A percentile compares a stretch with the other conserved stretches of the same genome.
phyloP scores from a whole-genome alignment of 2,797 vertebrate species.

The Pygocentrus nattereri region DNA sequence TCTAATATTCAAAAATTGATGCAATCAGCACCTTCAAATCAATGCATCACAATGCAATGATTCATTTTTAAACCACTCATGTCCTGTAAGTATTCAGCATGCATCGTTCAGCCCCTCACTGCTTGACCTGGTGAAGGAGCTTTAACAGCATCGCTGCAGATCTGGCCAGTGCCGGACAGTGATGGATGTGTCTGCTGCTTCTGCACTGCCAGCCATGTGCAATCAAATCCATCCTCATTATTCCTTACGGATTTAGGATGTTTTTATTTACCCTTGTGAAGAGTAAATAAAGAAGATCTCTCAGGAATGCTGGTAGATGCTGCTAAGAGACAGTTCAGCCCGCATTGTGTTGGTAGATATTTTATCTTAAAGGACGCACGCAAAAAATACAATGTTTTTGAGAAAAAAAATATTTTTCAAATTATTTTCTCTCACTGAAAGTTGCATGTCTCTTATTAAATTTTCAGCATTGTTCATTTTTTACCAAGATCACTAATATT shows the following conservation, averaged over 20 bases:
- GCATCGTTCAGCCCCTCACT: background rate
- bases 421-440: too few species aligned
- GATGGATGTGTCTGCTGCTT: conserved; percentile 32
- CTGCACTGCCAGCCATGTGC: conserved; percentile 5
- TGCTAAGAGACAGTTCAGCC: background rate
- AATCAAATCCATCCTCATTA: conserved; percentile 38
- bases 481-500: too few species aligned
- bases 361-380: background rate
- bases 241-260: conserved; percentile 5
- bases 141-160: conserved; percentile 17
- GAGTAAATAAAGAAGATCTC: background rate
- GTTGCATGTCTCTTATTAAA: too few species aligned
- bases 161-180: conserved; percentile 39
- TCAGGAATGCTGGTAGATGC: background rate
- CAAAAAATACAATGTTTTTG: too few species aligned
- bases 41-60: background rate
- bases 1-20: background rate
- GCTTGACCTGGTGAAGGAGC: conserved; percentile 4
- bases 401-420: too few species aligned
- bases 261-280: conserved; percentile 32
- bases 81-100: background rate
- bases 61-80: background rate
- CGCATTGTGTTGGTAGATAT: background rate
- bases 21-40: background rate
- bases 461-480: too few species aligned